Conservation (phyloP, 2,113 vertebrate genomes). For the Zapus hudsonius region DNA sequence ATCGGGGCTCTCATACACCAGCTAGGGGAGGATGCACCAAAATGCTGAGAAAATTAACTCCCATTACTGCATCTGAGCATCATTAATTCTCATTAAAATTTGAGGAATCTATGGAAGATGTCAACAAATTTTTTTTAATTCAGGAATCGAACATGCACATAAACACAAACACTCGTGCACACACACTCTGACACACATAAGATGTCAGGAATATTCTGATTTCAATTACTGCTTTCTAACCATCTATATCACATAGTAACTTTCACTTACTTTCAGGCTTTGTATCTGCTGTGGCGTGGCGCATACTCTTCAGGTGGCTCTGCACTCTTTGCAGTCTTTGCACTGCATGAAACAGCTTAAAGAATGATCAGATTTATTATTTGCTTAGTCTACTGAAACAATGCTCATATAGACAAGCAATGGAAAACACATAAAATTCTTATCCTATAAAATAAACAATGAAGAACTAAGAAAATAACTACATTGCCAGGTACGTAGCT, state of each 20-base stretch:
- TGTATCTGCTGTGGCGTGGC: constrained; percentile 92
- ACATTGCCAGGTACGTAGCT: neutral
- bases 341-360: constrained; percentile 93
- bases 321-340: constrained; percentile 94
- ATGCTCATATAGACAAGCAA: constrained; percentile 7
- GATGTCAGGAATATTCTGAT: neutral
- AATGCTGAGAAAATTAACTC: neutral
- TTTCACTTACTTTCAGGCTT: constrained; percentile 95
- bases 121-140: too few relatives aligned
- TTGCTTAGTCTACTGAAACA: constrained; percentile 63
- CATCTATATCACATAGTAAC: neutral
- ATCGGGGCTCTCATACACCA: neutral
- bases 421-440: constrained; percentile 16
- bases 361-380: constrained; percentile 69
- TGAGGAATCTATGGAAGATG: too few relatives aligned
- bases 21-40: neutral
- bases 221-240: constrained; percentile 5
- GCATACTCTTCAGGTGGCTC: constrained; percentile 95
- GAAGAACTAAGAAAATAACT: constrained; percentile 42
- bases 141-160: too few relatives aligned
- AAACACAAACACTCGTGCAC: neutral
- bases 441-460: neutral
- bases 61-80: neutral
- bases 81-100: too few relatives aligned
- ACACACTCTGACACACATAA: neutral